phyloP scores from a whole-genome alignment of 1,140 invertebrate genomes.

The Caligus rogercresseyi region DNA sequence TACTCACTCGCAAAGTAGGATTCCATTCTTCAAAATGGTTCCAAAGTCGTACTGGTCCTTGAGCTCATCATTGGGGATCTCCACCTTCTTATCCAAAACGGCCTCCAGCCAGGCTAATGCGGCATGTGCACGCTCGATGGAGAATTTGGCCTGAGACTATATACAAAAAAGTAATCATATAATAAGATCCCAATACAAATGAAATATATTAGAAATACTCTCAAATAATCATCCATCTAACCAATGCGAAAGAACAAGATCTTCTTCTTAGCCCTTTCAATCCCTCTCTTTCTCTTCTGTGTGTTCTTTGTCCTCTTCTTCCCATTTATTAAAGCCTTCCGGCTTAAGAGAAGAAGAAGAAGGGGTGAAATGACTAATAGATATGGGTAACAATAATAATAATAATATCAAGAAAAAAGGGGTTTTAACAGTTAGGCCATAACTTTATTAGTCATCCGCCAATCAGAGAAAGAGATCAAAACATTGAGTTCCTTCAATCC shows the following conservation, averaged over 20 bases:
- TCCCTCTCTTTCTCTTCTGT: background rate
- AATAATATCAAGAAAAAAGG: too few species aligned
- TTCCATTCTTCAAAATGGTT: slow-evolving; percentile 34
- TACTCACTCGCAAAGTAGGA: slow-evolving; percentile 35
- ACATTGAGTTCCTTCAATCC: too few species aligned
- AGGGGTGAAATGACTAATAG: too few species aligned
- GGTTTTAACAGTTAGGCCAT: too few species aligned
- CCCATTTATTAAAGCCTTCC: background rate
- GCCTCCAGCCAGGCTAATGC: slow-evolving; percentile 34
- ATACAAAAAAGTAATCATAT: background rate
- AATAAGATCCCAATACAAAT: background rate
- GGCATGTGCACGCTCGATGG: slow-evolving; percentile 33
- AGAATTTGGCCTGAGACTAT: slow-evolving; percentile 38
- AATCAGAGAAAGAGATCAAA: too few species aligned
- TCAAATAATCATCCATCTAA: background rate
- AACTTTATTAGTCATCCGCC: too few species aligned
- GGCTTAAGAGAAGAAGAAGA: too few species aligned
- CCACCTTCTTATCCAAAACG: slow-evolving; percentile 29
- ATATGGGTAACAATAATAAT: too few species aligned
- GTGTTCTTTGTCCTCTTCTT: background rate
- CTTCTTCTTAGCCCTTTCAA: background rate
- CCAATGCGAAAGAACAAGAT: background rate
- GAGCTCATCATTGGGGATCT: slow-evolving; percentile 28
- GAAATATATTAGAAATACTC: slow-evolving; percentile 17
- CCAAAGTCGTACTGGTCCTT: slow-evolving; percentile 34